These are phyloP conservation scores for Aphaenogaster ashmeadi DNA, from an alignment of 1,140 invertebrate species.

Conservation along the genomic window DNA sequence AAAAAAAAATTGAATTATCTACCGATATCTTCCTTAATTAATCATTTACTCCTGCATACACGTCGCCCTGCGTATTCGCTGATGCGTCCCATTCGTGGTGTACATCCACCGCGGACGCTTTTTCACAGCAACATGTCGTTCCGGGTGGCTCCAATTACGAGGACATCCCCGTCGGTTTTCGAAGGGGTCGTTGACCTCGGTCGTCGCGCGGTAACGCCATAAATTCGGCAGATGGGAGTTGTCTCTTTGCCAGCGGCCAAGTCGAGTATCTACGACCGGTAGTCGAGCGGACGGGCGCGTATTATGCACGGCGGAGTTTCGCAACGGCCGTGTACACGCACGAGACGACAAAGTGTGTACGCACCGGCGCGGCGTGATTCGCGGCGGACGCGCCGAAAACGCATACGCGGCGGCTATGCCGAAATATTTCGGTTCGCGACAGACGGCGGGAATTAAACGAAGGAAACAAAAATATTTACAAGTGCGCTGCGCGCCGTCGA, in stretches of 20 bases:
- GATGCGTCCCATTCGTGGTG: constrained; percentile 8
- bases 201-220: constrained; percentile 48
- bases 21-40: constrained; percentile 4
- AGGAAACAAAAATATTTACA: constrained; percentile 53
- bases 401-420: not conserved
- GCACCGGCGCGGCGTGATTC: not conserved
- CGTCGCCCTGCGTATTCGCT: not conserved
- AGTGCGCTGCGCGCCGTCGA: not conserved
- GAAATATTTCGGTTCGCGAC: constrained; percentile 37
- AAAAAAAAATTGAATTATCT: constrained; percentile 13
- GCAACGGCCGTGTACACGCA: not conserved
- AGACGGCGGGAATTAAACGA: constrained; percentile 33
- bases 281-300: not conserved
- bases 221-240: constrained; percentile 56
- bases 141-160: constrained; percentile 51
- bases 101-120: constrained; percentile 19
- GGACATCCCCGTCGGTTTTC: constrained; percentile 53
- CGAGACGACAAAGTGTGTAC: not conserved
- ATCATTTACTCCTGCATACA: not conserved
- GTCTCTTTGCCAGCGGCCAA: constrained; percentile 50
- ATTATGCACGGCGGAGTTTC: constrained; percentile 25
- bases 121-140: constrained; percentile 42
- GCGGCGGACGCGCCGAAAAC: not conserved
- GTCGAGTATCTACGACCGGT: constrained; percentile 37
- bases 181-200: constrained; percentile 40